Base-by-base conservation (phyloP, 53 echinoderm and acorn worm genomes). In the Mesocentrotus franciscanus region DNA sequence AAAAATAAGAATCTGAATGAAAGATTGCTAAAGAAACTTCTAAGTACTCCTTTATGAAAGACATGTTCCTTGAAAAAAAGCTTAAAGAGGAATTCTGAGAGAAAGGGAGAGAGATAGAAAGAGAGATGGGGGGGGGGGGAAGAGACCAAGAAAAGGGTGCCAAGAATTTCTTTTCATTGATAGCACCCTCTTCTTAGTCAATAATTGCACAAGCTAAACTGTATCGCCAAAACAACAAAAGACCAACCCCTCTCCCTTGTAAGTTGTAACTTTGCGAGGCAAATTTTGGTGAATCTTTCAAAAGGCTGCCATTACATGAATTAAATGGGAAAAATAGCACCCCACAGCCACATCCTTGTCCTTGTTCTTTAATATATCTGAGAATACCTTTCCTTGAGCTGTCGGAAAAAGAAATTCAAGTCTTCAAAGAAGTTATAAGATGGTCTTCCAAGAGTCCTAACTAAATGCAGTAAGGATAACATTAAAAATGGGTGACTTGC, bases 151-250 rank as follows among this genome's bases (percentile, higher is more conserved):
- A 14, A 29, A 10, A 35, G 12, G 39, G 59, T n/a, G 14, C 58
- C 58, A 56, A 58, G n/a, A 87, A 58, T 58, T 87, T 13, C 10
- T 87, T 56, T 58, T 17, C 56, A n/a, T 58, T n/a, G 13, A 32
- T 62, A 91, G 34, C 8, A 35, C 34, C 91, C 61, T 91, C 91
- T 39, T 91, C 91, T 35, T 36, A 91, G 64, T 91, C 91, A 91
- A 91, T 91, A 91, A 91, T 91, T 62, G 64, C 91, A 66, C 62
- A 91, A 62, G 64, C 62, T 66, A 62, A 87, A 91, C 26, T 2
- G 66, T 35, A 91, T 66, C 18, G 66, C 34, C 62, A 17, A 66
- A 62, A 91, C 68, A 91, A 91, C 61, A 91, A 91, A 61, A 91
- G 35, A 66, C 91, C 61, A 35, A 59, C 34, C 66, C 20, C 68